Evolutionary conservation across 2,797 vertebrate species (phyloP).

Genomic region (Bradypodion pumilum): DNA sequence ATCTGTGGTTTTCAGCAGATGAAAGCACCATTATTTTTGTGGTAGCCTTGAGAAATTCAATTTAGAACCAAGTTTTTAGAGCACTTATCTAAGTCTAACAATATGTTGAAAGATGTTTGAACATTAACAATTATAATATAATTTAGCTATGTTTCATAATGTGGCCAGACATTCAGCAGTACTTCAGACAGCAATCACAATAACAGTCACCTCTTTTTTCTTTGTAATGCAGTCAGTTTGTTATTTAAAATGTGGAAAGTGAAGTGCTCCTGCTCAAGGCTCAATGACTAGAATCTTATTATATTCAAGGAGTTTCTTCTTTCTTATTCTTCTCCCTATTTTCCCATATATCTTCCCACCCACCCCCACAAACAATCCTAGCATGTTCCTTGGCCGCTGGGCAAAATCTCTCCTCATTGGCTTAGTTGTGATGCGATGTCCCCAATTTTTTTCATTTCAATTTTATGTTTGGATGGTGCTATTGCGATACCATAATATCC

Average conservation of each 20-base stretch:
- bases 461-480: background rate
- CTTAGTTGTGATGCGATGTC: background rate
- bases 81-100: conserved; percentile 21
- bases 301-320: background rate
- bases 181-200: conserved; percentile 29
- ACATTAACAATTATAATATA: conserved; percentile 16
- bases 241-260: background rate
- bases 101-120: conserved; percentile 15
- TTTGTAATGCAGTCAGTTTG: conserved; percentile 1
- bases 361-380: background rate
- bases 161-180: conserved; percentile 17
- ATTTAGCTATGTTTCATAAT: conserved; percentile 31
- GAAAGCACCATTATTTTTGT: background rate
- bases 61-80: conserved; percentile 20
- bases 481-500: background rate
- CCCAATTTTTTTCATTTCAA: background rate
- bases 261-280: background rate
- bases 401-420: background rate
- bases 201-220: background rate
- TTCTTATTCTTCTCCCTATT: background rate
- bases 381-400: background rate
- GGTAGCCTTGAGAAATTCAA: conserved; percentile 25
- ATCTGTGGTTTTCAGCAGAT: background rate
- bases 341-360: background rate
- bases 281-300: background rate